A percentile compares a stretch with the other conserved stretches of the same genome.
These are phyloP conservation scores for Limnephilus lunatus DNA, from an alignment of 2,888 invertebrate species.

Conservation along the genomic window DNA sequence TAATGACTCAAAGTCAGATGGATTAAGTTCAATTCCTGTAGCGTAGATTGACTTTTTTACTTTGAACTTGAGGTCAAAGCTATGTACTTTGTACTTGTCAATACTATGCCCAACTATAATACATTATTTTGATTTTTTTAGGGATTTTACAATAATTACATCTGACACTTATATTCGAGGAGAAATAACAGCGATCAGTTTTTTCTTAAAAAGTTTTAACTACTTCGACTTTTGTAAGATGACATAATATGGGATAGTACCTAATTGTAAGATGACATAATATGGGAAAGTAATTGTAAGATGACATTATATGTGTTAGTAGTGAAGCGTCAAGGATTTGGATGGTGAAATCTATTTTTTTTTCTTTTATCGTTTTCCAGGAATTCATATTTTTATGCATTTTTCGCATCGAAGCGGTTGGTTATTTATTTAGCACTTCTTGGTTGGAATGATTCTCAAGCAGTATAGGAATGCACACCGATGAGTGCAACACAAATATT, in stretches of 20 bases:
- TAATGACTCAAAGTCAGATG: not conserved
- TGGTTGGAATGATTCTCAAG: not conserved
- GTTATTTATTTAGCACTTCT: not conserved
- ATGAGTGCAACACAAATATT: conserved; percentile 11
- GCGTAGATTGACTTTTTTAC: not conserved
- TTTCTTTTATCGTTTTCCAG: not conserved
- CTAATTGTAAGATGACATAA: too few relatives aligned
- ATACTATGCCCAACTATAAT: not conserved
- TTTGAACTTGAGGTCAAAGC: not conserved
- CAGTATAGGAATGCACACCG: not conserved
- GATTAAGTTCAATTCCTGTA: not conserved
- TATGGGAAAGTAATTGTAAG: too few relatives aligned
- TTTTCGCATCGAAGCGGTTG: not conserved
- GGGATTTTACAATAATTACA: not conserved
- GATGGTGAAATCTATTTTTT: not conserved
- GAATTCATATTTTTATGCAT: not conserved
- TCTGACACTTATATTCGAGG: not conserved
- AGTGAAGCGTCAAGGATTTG: too few relatives aligned
- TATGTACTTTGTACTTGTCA: too few relatives aligned
- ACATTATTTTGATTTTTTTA: not conserved
- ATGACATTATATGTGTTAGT: too few relatives aligned
- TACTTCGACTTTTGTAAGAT: too few relatives aligned
- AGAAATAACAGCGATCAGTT: too few relatives aligned
- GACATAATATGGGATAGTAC: too few relatives aligned
- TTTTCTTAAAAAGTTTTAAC: too few relatives aligned